Conservation (phyloP, 2,797 vertebrate genomes). For the Chelon labrosus region DNA sequence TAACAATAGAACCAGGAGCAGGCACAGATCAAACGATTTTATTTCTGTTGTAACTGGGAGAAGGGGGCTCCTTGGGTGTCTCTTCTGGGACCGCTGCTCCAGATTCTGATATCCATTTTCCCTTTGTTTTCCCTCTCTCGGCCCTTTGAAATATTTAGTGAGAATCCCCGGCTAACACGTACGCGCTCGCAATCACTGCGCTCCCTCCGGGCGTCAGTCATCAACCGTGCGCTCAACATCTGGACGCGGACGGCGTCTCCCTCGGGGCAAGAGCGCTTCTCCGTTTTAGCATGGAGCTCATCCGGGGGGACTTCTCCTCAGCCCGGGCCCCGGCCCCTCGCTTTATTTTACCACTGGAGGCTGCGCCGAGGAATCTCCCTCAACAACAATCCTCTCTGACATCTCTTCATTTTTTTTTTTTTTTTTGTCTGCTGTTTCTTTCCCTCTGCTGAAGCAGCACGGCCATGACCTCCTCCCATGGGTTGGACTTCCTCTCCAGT, state of each 20-base stretch:
- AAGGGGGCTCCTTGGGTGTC: conserved; percentile 64
- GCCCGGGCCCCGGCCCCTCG: conserved; percentile 16
- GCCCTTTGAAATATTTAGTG: conserved; percentile 81
- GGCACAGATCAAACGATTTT: conserved; percentile 79
- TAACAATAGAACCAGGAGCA: conserved; percentile 73
- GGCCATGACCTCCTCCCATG: conserved; percentile 20
- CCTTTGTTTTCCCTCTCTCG: conserved; percentile 79
- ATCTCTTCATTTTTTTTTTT: conserved; percentile 49
- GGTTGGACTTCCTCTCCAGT: conserved; percentile 8
- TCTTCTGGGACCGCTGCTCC: conserved; percentile 80
- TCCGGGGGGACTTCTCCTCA: conserved; percentile 46
- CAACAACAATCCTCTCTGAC: conserved; percentile 19
- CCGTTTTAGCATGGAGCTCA: conserved; percentile 48
- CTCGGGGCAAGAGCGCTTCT: conserved; percentile 59
- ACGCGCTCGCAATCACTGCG: conserved; percentile 37
- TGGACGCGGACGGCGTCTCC: conserved; percentile 68
- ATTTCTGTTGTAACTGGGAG: conserved; percentile 79
- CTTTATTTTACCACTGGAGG: conserved; percentile 50
- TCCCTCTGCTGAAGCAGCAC: conserved; percentile 20
- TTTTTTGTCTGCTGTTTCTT: conserved; percentile 32
- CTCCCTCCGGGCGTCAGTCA: conserved; percentile 67
- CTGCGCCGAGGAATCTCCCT: conserved; percentile 43
- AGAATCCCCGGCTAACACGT: conserved; percentile 64
- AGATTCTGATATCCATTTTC: conserved; percentile 80
- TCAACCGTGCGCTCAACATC: conserved; percentile 63